Evolutionary conservation across 2,113 vertebrate species (phyloP).

Genomic region (Callospermophilus lateralis): DNA sequence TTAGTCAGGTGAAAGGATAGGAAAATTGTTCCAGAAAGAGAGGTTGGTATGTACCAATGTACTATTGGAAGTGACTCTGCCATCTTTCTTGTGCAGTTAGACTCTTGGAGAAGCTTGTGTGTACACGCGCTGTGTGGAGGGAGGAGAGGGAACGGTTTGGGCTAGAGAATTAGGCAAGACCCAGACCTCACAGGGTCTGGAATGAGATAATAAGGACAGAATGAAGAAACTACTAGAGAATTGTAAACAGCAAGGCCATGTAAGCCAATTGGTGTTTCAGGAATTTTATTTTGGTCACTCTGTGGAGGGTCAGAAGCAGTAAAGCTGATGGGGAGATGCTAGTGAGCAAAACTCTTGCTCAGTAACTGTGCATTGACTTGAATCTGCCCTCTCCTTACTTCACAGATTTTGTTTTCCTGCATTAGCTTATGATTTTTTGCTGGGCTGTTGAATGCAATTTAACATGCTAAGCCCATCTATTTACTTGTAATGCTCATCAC

Average conservation of each 20-base stretch:
- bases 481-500: constrained; percentile 81
- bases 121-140: background rate
- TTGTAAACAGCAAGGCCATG: background rate
- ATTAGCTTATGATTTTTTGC: constrained; percentile 54
- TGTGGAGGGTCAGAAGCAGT: background rate
- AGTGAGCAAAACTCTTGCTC: background rate
- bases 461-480: constrained; percentile 72
- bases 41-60: background rate
- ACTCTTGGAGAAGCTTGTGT: background rate
- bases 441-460: constrained; percentile 67
- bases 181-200: background rate
- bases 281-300: background rate
- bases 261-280: background rate
- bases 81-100: background rate
- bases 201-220: background rate
- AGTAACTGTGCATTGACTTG: background rate
- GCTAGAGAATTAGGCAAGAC: background rate
- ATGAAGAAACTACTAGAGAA: background rate
- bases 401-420: constrained; percentile 50
- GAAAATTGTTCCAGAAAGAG: constrained; percentile 4
- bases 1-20: background rate
- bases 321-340: background rate
- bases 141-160: background rate
- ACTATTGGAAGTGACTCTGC: background rate
- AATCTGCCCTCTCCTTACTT: background rate